Evolutionary conservation across 2,113 vertebrate species (phyloP).

Genomic region (Murina feae): DNA sequence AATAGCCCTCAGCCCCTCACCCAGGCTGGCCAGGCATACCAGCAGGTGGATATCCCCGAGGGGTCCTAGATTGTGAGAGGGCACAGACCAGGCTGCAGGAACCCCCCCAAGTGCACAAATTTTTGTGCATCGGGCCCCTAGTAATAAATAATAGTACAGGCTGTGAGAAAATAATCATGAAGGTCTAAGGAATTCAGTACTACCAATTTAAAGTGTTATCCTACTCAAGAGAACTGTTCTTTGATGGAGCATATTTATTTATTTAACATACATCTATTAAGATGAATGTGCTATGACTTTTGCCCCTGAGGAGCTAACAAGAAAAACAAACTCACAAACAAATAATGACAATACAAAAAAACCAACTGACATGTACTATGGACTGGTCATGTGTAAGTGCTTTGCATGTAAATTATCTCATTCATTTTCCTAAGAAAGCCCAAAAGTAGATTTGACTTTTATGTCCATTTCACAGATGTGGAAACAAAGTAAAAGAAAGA

Average conservation of each 20-base stretch:
- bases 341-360: conserved; percentile 2
- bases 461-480: not conserved
- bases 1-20: too few relatives aligned
- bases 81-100: too few relatives aligned
- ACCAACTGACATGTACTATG: not conserved
- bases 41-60: too few relatives aligned
- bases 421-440: not conserved
- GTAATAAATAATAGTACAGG: not conserved
- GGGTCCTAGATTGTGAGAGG: too few relatives aligned
- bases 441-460: not conserved
- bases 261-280: not conserved
- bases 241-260: not conserved
- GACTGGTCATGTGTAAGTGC: not conserved
- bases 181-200: not conserved
- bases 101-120: too few relatives aligned
- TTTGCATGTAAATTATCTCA: not conserved
- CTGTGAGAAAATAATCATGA: not conserved
- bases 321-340: not conserved
- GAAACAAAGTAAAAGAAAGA: not conserved
- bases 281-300: not conserved
- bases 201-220: not conserved
- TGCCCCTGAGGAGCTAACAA: not conserved
- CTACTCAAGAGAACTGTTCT: not conserved
- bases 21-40: too few relatives aligned
- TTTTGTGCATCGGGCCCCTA: too few relatives aligned